Percentiles rank a stretch among this genome's conserved stretches.
Conservation (phyloP, 2,797 vertebrate genomes). For the Chaetodon trifasciatus region DNA sequence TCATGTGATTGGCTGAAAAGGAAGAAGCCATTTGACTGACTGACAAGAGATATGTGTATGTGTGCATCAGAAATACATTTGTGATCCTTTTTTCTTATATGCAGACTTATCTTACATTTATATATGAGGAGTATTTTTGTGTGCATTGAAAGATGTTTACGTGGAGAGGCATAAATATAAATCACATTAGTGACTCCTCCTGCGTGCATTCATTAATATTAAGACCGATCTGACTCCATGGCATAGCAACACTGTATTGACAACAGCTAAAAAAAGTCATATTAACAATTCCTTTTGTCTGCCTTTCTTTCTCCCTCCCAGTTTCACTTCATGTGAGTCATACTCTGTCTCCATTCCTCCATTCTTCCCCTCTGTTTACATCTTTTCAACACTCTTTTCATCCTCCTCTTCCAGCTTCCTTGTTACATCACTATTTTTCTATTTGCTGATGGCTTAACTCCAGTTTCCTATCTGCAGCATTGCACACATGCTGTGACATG, state of each 20-base stretch:
- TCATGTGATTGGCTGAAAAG: too few species aligned
- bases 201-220: too few species aligned
- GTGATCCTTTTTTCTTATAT: too few species aligned
- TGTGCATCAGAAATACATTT: too few species aligned
- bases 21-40: too few species aligned
- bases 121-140: too few species aligned
- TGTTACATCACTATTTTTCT: constrained; percentile 35
- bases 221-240: too few species aligned
- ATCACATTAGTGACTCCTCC: too few species aligned
- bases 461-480: constrained; percentile 25
- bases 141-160: too few species aligned
- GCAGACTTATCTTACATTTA: too few species aligned
- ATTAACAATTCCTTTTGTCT: constrained; percentile 45
- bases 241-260: constrained; percentile 29
- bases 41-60: too few species aligned
- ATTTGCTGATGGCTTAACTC: constrained; percentile 25
- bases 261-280: constrained; percentile 12
- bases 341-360: constrained; percentile 5
- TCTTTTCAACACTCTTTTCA: constrained; percentile 10
- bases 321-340: constrained; percentile 19
- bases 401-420: constrained; percentile 16
- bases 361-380: constrained; percentile 11
- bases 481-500: constrained; percentile 46
- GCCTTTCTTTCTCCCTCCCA: constrained; percentile 14
- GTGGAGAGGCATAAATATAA: too few species aligned